These are phyloP conservation scores for Rhopalosiphum padi DNA, from an alignment of 1,140 invertebrate species.

Conservation along the genomic window DNA sequence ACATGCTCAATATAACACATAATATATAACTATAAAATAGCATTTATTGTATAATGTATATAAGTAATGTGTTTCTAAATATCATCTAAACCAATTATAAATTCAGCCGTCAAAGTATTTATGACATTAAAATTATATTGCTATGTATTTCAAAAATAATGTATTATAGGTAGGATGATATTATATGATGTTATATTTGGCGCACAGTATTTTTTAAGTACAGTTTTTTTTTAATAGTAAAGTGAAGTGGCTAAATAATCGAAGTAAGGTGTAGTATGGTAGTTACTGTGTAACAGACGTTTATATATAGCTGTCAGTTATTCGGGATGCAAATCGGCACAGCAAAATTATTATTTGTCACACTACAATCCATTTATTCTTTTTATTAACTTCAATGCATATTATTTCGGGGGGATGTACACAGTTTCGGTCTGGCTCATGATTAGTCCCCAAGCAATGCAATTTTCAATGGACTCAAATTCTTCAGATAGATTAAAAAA, in stretches of 20 bases:
- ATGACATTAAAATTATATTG: background rate
- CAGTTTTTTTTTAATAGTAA: too few species aligned
- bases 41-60: too few species aligned
- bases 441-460: too few species aligned
- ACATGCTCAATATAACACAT: background rate
- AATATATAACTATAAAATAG: too few species aligned
- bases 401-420: background rate
- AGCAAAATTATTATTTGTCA: background rate
- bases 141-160: background rate
- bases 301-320: background rate
- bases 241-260: background rate
- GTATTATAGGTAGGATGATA: background rate
- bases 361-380: background rate
- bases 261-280: background rate
- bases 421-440: too few species aligned
- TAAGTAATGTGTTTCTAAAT: too few species aligned
- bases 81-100: background rate
- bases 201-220: too few species aligned
- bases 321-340: background rate
- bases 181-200: too few species aligned
- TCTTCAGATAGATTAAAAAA: too few species aligned
- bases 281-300: background rate
- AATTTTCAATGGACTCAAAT: too few species aligned
- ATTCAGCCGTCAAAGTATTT: background rate
- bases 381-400: background rate